Percentiles rank a stretch among this genome's conserved stretches.
These are phyloP conservation scores for Philopedon plagiatum DNA, from an alignment of 2,888 invertebrate genomes.

Conservation along the genomic window DNA sequence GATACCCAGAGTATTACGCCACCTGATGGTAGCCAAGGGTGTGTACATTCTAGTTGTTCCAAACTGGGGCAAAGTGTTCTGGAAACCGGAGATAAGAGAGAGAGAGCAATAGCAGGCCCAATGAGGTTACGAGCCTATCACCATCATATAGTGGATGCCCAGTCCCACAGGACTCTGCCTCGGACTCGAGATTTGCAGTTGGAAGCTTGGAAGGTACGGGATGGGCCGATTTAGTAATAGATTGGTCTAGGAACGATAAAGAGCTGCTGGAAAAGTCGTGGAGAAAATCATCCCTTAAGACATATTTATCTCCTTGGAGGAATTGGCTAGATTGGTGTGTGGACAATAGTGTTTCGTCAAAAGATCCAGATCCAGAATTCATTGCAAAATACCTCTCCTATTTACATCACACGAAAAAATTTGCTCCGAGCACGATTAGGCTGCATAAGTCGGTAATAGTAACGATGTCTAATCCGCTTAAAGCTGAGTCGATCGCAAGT, in stretches of 20 bases:
- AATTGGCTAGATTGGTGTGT: conserved; percentile 13
- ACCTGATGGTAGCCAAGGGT: conserved; percentile 51
- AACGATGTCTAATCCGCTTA: conserved; percentile 32
- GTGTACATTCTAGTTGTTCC: conserved; percentile 54
- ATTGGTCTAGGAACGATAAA: conserved; percentile 28
- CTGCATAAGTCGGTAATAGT: conserved; percentile 41
- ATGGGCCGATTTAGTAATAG: conserved; percentile 28
- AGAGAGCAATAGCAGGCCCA: conserved; percentile 23
- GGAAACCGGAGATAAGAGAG: conserved; percentile 37
- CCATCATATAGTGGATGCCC: conserved; percentile 39
- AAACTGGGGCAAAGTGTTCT: conserved; percentile 56
- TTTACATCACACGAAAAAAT: conserved; percentile 23
- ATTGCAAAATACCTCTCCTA: conserved; percentile 30
- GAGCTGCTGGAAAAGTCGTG: conserved; percentile 25
- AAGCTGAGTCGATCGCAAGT: conserved; percentile 19
- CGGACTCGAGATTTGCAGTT: conserved; percentile 30
- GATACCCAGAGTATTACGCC: conserved; percentile 52
- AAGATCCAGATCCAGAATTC: conserved; percentile 6
- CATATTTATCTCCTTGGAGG: conserved; percentile 39
- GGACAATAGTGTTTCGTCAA: conserved; percentile 4
- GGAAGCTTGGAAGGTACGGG: conserved; percentile 48
- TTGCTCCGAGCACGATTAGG: conserved; percentile 31
- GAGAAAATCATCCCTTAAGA: conserved; percentile 34
- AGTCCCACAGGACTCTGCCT: conserved; percentile 27
- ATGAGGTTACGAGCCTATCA: conserved; percentile 33